Percentiles rank a stretch among this genome's conserved stretches.
phyloP scores from a whole-genome alignment of 2,797 vertebrate genomes.

The Stomatorhinus walkeri region DNA sequence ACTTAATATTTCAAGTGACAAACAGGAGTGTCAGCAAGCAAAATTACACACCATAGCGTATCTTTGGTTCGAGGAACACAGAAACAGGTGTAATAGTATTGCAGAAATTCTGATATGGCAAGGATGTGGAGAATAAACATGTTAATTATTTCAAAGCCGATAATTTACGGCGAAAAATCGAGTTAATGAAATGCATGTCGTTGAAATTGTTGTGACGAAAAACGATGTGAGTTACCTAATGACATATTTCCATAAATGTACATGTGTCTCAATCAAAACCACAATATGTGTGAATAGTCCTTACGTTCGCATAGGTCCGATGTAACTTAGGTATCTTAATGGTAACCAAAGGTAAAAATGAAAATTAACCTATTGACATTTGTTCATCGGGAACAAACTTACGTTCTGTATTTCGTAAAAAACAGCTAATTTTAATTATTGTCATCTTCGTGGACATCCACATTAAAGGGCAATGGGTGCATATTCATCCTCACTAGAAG shows the following conservation, averaged over 20 bases:
- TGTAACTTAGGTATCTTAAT: background rate
- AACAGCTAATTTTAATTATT: slow-evolving; percentile 31
- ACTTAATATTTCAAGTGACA: background rate
- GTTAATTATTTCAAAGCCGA: background rate
- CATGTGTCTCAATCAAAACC: background rate
- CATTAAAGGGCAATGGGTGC: background rate
- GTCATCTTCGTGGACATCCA: slow-evolving; percentile 30
- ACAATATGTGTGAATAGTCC: background rate
- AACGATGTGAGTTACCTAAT: background rate
- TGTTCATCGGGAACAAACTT: background rate
- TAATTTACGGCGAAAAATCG: background rate
- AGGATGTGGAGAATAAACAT: background rate
- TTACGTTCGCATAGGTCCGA: background rate
- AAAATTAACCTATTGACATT: background rate
- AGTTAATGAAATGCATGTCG: background rate
- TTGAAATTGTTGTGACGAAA: background rate
- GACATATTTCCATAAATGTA: background rate
- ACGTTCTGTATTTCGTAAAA: background rate
- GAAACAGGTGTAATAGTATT: background rate
- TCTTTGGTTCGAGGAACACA: background rate
- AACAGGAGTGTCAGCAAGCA: background rate
- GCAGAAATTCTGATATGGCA: background rate
- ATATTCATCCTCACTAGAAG: slow-evolving; percentile 24
- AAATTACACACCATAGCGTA: background rate
- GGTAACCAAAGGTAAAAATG: background rate